A percentile compares a stretch with the other conserved stretches of the same genome.
These are phyloP conservation scores for Drosophila borealis DNA, from an alignment of 2,888 invertebrate species.

Conservation along the genomic window DNA sequence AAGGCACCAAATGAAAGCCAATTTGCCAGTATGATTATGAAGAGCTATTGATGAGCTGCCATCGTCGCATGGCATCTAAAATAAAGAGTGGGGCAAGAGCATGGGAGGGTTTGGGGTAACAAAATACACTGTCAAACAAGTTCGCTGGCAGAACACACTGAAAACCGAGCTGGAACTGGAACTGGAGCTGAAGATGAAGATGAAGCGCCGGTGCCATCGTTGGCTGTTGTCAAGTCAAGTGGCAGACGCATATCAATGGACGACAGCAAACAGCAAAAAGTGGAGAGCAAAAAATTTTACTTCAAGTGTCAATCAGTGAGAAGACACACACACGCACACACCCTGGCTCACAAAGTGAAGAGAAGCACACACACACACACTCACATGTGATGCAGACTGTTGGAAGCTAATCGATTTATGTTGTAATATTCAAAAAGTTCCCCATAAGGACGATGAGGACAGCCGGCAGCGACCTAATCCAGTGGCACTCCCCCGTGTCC, in stretches of 20 bases:
- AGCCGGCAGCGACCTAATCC: conserved; percentile 70
- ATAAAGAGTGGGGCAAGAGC: neutral
- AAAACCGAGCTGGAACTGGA: neutral
- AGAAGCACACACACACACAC: conserved; percentile 11
- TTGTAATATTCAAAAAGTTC: conserved; percentile 81
- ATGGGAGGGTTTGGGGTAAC: conserved; percentile 4
- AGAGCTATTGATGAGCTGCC: conserved; percentile 62
- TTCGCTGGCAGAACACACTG: conserved; percentile 7
- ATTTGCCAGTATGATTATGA: conserved; percentile 67
- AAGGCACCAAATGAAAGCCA: conserved; percentile 65
- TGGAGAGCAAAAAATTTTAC: conserved; percentile 68
- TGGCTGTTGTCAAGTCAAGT: conserved; percentile 61
- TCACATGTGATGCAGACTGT: conserved; percentile 57
- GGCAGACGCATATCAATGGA: conserved; percentile 71
- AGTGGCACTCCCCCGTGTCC: conserved; percentile 68
- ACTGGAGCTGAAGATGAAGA: conserved; percentile 14
- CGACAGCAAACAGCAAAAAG: conserved; percentile 62
- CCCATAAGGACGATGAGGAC: conserved; percentile 62
- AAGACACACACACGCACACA: conserved; percentile 52
- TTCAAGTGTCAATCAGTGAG: conserved; percentile 80
- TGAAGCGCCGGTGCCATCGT: conserved; percentile 37
- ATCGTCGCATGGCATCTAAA: conserved; percentile 19
- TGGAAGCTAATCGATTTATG: conserved; percentile 80
- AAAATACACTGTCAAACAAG: conserved; percentile 10
- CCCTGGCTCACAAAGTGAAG: conserved; percentile 9